Evolutionary conservation across 2,113 vertebrate species (phyloP).

Genomic region (Sinocyclocheilus rhinocerous): DNA sequence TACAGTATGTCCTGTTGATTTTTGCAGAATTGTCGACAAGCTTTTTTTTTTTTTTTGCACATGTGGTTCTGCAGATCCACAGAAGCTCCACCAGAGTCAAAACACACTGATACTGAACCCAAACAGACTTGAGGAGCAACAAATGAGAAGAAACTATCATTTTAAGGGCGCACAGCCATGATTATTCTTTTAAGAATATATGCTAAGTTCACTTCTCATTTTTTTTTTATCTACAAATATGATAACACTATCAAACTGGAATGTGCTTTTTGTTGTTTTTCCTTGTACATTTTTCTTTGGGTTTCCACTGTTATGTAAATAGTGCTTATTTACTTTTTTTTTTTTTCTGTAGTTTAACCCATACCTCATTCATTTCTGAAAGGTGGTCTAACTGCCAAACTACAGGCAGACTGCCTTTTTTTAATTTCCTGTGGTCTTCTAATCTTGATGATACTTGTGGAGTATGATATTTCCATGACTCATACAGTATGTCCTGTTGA

Average conservation of each 20-base stretch:
- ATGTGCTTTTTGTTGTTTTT: background rate
- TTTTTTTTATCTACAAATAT: background rate
- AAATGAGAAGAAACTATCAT: background rate
- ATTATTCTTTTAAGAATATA: too few species aligned
- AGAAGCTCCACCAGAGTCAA: background rate
- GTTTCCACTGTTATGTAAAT: slow-evolving; percentile 49
- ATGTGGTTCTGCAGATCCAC: background rate
- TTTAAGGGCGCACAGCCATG: background rate
- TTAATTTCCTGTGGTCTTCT: background rate
- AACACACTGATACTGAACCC: slow-evolving; percentile 20
- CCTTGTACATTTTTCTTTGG: background rate
- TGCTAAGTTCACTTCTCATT: too few species aligned
- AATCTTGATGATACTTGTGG: background rate
- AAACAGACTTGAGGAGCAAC: background rate
- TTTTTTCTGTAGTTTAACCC: background rate
- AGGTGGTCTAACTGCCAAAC: background rate
- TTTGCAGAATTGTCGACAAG: background rate
- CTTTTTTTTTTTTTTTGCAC: background rate
- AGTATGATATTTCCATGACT: background rate
- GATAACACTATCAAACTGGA: slow-evolving; percentile 63
- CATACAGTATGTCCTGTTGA: background rate
- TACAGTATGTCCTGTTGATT: background rate
- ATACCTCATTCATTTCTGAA: background rate
- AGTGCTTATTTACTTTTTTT: slow-evolving; percentile 56
- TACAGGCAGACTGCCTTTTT: background rate